Evolutionary conservation across 2,888 invertebrate species (phyloP), one percentile per base, ranked within the genome.

Genomic region (Lypha dubia): DNA sequence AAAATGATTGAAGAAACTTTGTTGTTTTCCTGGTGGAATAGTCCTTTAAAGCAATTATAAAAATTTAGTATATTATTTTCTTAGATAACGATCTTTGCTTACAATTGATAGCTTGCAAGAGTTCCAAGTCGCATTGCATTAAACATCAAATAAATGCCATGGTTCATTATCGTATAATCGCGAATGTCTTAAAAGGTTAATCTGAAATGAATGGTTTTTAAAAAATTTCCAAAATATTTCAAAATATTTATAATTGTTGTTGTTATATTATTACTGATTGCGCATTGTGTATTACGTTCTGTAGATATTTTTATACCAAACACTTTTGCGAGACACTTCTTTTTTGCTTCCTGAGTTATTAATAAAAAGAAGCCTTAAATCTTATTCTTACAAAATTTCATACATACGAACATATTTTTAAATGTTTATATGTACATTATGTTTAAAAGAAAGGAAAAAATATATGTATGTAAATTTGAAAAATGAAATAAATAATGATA

Each of bases 301-400:
- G 46, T 46, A 49, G n/a, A 22, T 49, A 46, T 22, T 32, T 73
- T 58, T 35, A 9, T 60, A 1, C 20, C 20, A 58, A 58, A 44
- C 32, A 20, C 7, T 20, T 15, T 13, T 17, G 28, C 32, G 8
- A 58, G 46, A 8, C n/a, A 32, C 20, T 46, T 73, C 32, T 44
- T 35, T 73, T 44, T 44, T 35, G 71, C 60, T 73, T 73, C 71
- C 71, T 73, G 58, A 73, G 20, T 60, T 60, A 73, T 49, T 49
- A 60, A 73, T 46, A 60, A 44, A 28, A 28, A n/a, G n/a, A 32
- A 15, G 20, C 20, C 28, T 44, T 7, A 32, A 38, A 60, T 60
- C 20, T 38, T 38, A 13, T 49, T 67, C 44, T n/a, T n/a, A 46
- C 44, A 67, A 51, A 13, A 67, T 22, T 28, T 22, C 1, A 32